These are phyloP conservation scores for Liposcelis brunnea DNA, from an alignment of 2,888 invertebrate species.

Conservation along the genomic window DNA sequence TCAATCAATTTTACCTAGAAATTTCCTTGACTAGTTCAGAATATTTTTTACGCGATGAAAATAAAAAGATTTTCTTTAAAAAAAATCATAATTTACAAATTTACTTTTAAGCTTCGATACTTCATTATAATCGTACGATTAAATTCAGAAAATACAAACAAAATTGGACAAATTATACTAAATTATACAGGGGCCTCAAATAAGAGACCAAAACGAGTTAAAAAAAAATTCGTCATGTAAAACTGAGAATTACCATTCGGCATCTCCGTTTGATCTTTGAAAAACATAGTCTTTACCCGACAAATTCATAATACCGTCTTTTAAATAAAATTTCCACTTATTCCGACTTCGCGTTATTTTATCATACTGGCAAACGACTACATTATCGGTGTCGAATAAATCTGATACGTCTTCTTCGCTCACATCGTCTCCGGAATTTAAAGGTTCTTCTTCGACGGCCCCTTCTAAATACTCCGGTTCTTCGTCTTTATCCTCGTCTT, in stretches of 20 bases:
- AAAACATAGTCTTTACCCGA: constrained; percentile 97
- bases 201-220: too few species aligned
- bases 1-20: too few species aligned
- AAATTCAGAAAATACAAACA: too few species aligned
- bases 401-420: constrained; percentile 90
- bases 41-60: not conserved
- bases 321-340: constrained; percentile 98
- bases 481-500: constrained; percentile 27
- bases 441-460: constrained; percentile 51
- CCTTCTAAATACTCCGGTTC: constrained; percentile 29
- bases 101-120: not conserved
- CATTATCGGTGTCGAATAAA: constrained; percentile 97
- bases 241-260: constrained; percentile 64
- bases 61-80: not conserved
- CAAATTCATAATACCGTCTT: constrained; percentile 99
- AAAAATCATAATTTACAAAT: not conserved
- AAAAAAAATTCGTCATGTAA: too few species aligned
- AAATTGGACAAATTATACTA: too few species aligned
- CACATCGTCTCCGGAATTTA: constrained; percentile 94
- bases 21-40: too few species aligned
- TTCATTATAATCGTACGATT: too few species aligned
- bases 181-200: too few species aligned
- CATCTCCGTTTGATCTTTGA: constrained; percentile 97
- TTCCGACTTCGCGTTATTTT: constrained; percentile 97
- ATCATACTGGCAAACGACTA: constrained; percentile 98